Percentiles rank a stretch among this genome's conserved stretches.
Evolutionary conservation across 2,888 invertebrate species (phyloP).

Genomic region (Tholera decimalis): DNA sequence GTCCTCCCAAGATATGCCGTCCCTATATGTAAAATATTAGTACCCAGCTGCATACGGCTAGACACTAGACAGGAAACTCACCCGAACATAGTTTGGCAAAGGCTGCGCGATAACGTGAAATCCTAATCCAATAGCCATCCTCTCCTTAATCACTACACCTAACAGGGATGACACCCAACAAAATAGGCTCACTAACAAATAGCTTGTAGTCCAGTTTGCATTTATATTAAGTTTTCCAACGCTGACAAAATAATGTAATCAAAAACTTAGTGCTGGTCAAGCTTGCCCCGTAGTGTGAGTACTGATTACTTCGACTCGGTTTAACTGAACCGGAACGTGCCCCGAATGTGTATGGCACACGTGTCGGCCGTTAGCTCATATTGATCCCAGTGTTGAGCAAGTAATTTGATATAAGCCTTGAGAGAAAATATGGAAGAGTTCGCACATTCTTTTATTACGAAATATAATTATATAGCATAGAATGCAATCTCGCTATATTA

Average conservation of each 20-base stretch:
- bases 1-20: no score
- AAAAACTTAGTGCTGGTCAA: constrained; percentile 62
- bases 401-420: constrained; percentile 55
- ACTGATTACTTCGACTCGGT: constrained; percentile 70
- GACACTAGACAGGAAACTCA: no score
- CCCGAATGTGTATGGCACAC: constrained; percentile 68
- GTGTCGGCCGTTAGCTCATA: constrained; percentile 57
- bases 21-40: no score
- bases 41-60: no score
- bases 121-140: constrained; percentile 20
- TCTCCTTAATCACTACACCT: constrained; percentile 15
- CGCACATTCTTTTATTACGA: constrained; percentile 7
- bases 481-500: no score
- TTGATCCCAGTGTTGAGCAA: constrained; percentile 55
- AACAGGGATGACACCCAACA: constrained; percentile 32
- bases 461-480: no score
- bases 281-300: constrained; percentile 49
- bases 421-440: constrained; percentile 23
- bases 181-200: constrained; percentile 38
- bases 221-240: constrained; percentile 51
- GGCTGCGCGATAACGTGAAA: no score
- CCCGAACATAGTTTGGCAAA: no score
- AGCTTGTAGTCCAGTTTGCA: constrained; percentile 46
- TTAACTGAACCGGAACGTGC: constrained; percentile 64
- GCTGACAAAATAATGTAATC: constrained; percentile 60